A percentile compares a stretch with the other conserved stretches of the same genome.
phyloP scores from a whole-genome alignment of 2,113 vertebrate species.

The Sphyrna mokarran region DNA sequence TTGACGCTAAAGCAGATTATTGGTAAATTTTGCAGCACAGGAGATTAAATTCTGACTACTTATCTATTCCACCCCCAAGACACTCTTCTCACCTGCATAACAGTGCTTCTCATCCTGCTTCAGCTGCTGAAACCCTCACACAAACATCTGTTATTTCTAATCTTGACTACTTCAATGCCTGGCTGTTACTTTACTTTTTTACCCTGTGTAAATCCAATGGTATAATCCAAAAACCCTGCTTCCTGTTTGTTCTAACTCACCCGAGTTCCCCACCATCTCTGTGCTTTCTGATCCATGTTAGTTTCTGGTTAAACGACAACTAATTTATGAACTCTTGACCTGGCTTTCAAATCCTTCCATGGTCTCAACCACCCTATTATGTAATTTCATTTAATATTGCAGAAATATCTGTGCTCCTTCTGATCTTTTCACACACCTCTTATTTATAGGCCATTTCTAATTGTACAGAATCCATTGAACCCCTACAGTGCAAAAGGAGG shows the following conservation, averaged over 20 bases:
- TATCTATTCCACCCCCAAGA: not conserved
- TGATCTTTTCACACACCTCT: not conserved
- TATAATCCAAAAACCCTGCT: not conserved
- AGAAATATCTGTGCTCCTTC: not conserved
- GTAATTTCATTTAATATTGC: not conserved
- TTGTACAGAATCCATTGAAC: too few species aligned
- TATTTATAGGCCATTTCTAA: not conserved
- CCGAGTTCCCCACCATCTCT: not conserved
- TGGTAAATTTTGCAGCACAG: not conserved
- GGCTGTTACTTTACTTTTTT: not conserved
- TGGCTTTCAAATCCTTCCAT: not conserved
- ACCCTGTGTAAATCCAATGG: not conserved
- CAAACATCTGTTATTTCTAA: not conserved
- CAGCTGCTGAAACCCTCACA: not conserved
- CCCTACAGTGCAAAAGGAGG: too few species aligned
- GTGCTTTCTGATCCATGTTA: not conserved
- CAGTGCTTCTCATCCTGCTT: not conserved
- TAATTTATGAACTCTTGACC: not conserved
- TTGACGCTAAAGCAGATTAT: not conserved
- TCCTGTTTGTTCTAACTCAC: not conserved
- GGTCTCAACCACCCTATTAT: not conserved
- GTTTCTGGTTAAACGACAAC: not conserved
- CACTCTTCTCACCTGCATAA: not conserved
- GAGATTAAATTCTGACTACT: not conserved
- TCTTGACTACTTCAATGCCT: not conserved